Evolutionary conservation across 1,140 invertebrate genomes (phyloP), one percentile per base, ranked within the genome.

Genomic region (Magallana angulata): DNA sequence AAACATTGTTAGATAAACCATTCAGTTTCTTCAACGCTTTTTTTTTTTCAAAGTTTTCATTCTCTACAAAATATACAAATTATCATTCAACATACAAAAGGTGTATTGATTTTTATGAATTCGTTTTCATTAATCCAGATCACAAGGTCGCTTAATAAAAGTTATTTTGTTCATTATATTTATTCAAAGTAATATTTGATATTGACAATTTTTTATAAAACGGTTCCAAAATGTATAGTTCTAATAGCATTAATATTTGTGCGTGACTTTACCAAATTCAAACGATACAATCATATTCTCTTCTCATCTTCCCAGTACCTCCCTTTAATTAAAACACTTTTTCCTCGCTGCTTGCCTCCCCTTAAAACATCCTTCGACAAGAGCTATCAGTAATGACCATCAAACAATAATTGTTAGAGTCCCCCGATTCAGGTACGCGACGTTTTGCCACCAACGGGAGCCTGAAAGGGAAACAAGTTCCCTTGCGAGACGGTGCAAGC

Each of bases 401-500:
- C 68, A 71, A 36, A 71, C 68, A 24, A 30, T 71, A 48, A 36
- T 30, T 71, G 68, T 71, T 71, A 30, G 5, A 30, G 24, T 71
- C 36, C 68, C 0, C 8, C 11, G n/a, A 11, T 62, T 62, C 68
- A 36, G 68, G 68, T 24, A 71, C 8, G 68, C 68, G 68, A 24
- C 60, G 36, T 30, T 30, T 71, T 30, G 68, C 12, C 68, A 71
- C 68, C 68, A 30, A 71, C 11, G 24, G 36, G 36, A 71, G 68
- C 68, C 68, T 30, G 12, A 9, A 18, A 71, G 68, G 24, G 24
- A 71, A 71, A 30, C 36, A 71, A 71, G 68, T 71, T 30, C 68
- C 68, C 36, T 71, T 71, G 68, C 68, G 68, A 71, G 68, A 71
- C 68, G 68, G 68, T 71, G 68, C 68, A 71, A 71, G 68, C 68